These are phyloP conservation scores for Dufourea novaeangliae DNA, from an alignment of 1,140 invertebrate genomes.

Conservation along the genomic window DNA sequence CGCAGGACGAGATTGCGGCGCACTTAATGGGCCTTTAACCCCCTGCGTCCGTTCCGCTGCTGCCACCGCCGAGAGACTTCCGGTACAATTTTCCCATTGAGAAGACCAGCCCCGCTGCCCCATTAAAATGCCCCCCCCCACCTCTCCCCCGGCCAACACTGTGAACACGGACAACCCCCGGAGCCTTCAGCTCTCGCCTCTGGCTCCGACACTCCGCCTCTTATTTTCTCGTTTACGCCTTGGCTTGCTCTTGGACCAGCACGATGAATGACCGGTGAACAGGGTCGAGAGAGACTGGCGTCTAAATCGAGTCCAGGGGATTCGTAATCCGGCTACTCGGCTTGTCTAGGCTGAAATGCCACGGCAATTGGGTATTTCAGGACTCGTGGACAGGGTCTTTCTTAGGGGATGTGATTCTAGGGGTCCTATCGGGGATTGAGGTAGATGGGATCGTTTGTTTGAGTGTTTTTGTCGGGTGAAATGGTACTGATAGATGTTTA, in stretches of 20 bases:
- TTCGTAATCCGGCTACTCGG: background rate
- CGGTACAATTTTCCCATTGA: slow-evolving; percentile 74
- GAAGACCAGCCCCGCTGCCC: slow-evolving; percentile 51
- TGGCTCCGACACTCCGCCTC: background rate
- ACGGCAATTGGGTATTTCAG: too few relatives aligned
- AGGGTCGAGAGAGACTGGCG: background rate
- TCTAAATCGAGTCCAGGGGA: slow-evolving; percentile 20
- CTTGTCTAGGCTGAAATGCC: background rate
- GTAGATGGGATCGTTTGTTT: too few relatives aligned
- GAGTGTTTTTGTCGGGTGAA: too few relatives aligned
- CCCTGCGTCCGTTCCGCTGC: slow-evolving; percentile 39
- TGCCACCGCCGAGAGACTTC: slow-evolving; percentile 62
- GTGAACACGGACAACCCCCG: background rate
- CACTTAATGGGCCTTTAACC: slow-evolving; percentile 74
- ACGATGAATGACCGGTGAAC: slow-evolving; percentile 31
- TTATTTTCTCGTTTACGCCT: slow-evolving; percentile 54
- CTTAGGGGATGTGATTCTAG: too few relatives aligned
- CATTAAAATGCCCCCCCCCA: slow-evolving; percentile 59
- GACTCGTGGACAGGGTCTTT: background rate
- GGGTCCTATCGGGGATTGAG: too few relatives aligned
- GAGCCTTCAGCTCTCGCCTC: slow-evolving; percentile 10
- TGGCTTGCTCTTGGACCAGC: slow-evolving; percentile 33
- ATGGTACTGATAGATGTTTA: too few relatives aligned
- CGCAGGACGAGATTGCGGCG: slow-evolving; percentile 65
- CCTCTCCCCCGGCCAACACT: background rate